Base-by-base conservation (phyloP, 2,888 invertebrate species). In the Eupithecia tripunctaria region DNA sequence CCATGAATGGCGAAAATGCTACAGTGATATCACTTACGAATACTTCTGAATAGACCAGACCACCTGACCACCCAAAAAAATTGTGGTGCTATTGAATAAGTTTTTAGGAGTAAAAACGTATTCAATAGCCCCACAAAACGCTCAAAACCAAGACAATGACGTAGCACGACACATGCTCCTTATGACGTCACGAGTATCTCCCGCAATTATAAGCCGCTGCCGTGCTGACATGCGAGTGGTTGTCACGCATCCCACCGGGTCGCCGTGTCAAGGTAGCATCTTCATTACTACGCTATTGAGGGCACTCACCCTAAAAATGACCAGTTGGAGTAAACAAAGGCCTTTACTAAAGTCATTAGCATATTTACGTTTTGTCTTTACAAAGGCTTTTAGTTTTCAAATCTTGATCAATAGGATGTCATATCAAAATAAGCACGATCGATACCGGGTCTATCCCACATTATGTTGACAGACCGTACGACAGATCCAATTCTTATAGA, bases 171-270 rank as follows among this genome's bases (percentile, higher is more conserved):
- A 71, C 65, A 76, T 79, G 67, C 78, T 74, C 71, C 65, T 71
- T 69, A 63, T 77, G 79, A 77, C 79, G 79, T 79, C 77, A 78
- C 77, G 65, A 70, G 69, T 78, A 76, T 79, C 78, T 77, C 78
- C 72, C 75, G 79, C 82, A 78, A 82, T 82, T 78, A 74, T 76
- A 77, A 75, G 72, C 73, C 29, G 47, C 66, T 71, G 81, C 82
- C 88, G 88, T 88, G 88, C 80, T 84, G 86, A 85, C 88, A 88
- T 88, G 88, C 88, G 84, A 88, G 76, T 68, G 25, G 25, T 73
- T 88, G 89, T 88, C 89, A 89, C 89, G 89, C 89, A 88, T 88
- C 85, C 75, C 12, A 73, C 74, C 62, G 65, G 77, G 79, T 78
- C 76, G 78, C 73, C 72, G 76, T 78, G 79, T 79, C 79, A 79